These are phyloP conservation scores for Zaprionus tsacasi DNA, from an alignment of 1,140 invertebrate genomes.

Conservation along the genomic window DNA sequence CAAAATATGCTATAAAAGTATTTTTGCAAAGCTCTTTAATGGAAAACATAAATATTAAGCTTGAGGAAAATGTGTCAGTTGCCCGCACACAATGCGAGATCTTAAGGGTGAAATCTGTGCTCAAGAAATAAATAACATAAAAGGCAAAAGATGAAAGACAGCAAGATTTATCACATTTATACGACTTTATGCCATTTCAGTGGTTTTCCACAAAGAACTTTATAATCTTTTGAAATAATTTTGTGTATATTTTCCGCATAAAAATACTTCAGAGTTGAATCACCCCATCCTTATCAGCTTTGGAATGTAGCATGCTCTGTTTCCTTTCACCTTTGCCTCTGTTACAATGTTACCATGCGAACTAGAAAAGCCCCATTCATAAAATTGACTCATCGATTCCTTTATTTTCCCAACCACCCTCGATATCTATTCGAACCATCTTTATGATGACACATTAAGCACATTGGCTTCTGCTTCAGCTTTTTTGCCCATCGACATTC, in stretches of 20 bases:
- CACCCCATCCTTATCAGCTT: slow-evolving; percentile 8
- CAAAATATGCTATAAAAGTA: slow-evolving; percentile 3
- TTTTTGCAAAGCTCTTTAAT: background rate
- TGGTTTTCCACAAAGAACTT: slow-evolving; percentile 2
- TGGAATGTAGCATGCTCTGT: slow-evolving; percentile 26
- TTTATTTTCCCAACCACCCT: background rate
- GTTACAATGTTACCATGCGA: slow-evolving; percentile 13
- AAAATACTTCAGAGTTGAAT: slow-evolving; percentile 14
- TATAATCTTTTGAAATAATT: background rate
- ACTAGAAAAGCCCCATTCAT: slow-evolving; percentile 19
- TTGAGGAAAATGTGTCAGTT: background rate
- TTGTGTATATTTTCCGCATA: background rate
- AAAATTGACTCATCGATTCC: slow-evolving; percentile 28
- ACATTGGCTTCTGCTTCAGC: background rate
- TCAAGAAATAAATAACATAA: background rate
- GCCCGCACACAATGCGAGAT: background rate
- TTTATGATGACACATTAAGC: slow-evolving; percentile 45
- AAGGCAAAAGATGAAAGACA: background rate
- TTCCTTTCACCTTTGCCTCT: slow-evolving; percentile 10
- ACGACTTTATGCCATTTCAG: background rate
- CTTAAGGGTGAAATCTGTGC: background rate
- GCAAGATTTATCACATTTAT: background rate
- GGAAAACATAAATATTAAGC: slow-evolving; percentile 1
- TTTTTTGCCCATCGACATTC: background rate
- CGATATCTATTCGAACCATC: slow-evolving; percentile 24